phyloP scores from a whole-genome alignment of 35 echinoderm and acorn worm species.

The Heliocidaris tuberculata region DNA sequence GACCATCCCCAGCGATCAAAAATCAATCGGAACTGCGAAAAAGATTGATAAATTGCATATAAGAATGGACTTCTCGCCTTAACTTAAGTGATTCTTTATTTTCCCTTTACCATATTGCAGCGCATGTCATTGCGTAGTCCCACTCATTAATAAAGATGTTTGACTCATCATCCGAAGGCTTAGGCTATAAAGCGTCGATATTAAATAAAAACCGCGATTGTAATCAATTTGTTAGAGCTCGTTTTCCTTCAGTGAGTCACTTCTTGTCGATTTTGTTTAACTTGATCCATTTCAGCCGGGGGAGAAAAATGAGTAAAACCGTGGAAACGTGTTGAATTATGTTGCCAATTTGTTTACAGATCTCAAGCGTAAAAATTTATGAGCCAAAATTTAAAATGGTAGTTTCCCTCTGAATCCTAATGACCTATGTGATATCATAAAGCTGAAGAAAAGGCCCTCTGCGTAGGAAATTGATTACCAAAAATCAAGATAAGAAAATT shows the following conservation, averaged over 20 bases:
- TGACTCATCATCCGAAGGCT: slow-evolving; percentile 30
- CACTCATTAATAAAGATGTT: slow-evolving; percentile 35
- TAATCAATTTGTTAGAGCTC: slow-evolving; percentile 38
- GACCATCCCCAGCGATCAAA: background rate
- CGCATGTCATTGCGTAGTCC: slow-evolving; percentile 18
- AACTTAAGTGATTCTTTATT: too few species aligned
- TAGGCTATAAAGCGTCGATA: slow-evolving; percentile 7
- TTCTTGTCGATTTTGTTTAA: slow-evolving; percentile 37
- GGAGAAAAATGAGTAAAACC: background rate
- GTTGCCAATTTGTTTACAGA: background rate
- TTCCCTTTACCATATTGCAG: background rate
- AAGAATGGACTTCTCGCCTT: too few species aligned
- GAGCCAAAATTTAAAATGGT: background rate
- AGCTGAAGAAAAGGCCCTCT: too few species aligned
- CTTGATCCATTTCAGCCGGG: background rate
- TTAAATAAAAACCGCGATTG: slow-evolving; percentile 14
- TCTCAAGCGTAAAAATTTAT: background rate
- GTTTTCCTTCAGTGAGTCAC: slow-evolving; percentile 25
- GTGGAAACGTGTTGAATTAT: background rate
- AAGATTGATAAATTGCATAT: too few species aligned
- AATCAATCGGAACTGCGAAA: background rate
- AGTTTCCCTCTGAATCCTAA: too few species aligned
- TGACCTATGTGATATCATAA: too few species aligned
- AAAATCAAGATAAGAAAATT: too few species aligned
- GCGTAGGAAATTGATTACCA: too few species aligned